phyloP scores from a whole-genome alignment of 2,888 invertebrate genomes.

The Tricholauxania praeusta region DNA sequence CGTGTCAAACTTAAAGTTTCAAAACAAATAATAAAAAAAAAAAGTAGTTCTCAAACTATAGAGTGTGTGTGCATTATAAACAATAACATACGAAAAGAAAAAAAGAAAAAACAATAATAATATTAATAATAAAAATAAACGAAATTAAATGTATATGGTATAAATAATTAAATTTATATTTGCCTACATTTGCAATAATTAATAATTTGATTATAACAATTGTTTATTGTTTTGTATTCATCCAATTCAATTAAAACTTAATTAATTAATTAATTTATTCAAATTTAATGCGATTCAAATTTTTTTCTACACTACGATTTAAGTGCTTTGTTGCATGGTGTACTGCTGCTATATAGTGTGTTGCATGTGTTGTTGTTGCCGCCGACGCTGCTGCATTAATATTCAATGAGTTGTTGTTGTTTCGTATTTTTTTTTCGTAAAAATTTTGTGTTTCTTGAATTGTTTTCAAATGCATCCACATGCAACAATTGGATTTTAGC shows the following conservation, averaged over 20 bases:
- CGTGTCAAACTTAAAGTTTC: constrained; percentile 15
- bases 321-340: constrained; percentile 5
- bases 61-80: neutral
- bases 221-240: constrained; percentile 27
- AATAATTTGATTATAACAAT: constrained; percentile 10
- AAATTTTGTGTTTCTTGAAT: constrained; percentile 27
- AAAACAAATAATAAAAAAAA: neutral
- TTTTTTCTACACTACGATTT: neutral
- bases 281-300: constrained; percentile 13
- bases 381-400: constrained; percentile 17
- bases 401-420: constrained; percentile 13
- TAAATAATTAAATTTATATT: neutral
- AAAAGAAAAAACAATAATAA: neutral
- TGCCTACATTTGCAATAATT: constrained; percentile 19
- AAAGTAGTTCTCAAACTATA: constrained; percentile 11
- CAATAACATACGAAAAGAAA: neutral
- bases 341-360: neutral
- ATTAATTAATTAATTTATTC: constrained; percentile 29
- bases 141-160: neutral
- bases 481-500: neutral
- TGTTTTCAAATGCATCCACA: constrained; percentile 21
- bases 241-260: constrained; percentile 5
- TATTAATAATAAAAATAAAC: neutral
- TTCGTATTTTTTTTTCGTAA: constrained; percentile 7
- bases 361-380: constrained; percentile 5